A percentile compares a stretch with the other conserved stretches of the same genome.
These are phyloP conservation scores for Anthopleura sola DNA, from an alignment of 64 coral and sea anemone genomes.

Conservation along the genomic window DNA sequence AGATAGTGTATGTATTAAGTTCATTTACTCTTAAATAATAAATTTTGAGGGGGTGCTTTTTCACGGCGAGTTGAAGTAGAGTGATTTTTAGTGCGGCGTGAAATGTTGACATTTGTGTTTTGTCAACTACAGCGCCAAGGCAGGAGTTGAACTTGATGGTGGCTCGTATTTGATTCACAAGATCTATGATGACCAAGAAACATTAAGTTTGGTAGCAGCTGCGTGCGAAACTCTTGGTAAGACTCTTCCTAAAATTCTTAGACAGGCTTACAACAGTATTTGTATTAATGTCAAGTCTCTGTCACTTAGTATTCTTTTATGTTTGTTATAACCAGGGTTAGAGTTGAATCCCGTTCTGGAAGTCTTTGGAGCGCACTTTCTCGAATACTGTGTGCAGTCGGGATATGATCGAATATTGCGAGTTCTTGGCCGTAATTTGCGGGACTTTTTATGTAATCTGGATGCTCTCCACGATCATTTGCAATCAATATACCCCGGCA, in stretches of 20 bases:
- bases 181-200: conserved; percentile 92
- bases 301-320: neutral
- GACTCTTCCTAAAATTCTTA: neutral
- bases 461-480: conserved; percentile 95
- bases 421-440: conserved; percentile 91
- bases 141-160: conserved; percentile 87
- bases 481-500: conserved; percentile 85
- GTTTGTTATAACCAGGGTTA: conserved; percentile 40
- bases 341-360: conserved; percentile 74
- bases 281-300: neutral
- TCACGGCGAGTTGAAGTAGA: neutral
- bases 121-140: conserved; percentile 69
- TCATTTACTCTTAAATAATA: neutral
- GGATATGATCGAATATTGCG: conserved; percentile 94
- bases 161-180: conserved; percentile 99
- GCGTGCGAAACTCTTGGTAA: conserved; percentile 89
- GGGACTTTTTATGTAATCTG: conserved; percentile 95
- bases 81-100: neutral
- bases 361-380: conserved; percentile 89
- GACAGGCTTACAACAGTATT: neutral
- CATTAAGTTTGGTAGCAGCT: conserved; percentile 66
- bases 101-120: conserved; percentile 32
- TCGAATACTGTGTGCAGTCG: conserved; percentile 87
- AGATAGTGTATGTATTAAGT: conserved; percentile 62
- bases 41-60: conserved; percentile 1